A percentile compares a stretch with the other conserved stretches of the same genome.
Evolutionary conservation across 92 coral and sea anemone species (phyloP).

Genomic region (Palythoa caribaeorum): DNA sequence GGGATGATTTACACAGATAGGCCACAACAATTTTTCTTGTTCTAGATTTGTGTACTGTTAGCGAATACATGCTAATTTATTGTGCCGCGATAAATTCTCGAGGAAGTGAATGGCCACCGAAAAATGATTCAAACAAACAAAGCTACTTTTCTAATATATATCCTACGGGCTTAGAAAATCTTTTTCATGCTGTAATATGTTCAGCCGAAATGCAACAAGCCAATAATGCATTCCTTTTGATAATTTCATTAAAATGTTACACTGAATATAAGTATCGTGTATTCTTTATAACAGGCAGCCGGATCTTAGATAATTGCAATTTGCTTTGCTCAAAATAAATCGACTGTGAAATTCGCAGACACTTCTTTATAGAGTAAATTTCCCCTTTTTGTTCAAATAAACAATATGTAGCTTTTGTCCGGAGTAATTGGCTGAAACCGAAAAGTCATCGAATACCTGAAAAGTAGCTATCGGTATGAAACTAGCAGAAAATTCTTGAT

Average conservation of each 20-base stretch:
- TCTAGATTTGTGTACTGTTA: conserved; percentile 22
- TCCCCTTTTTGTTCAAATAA: conserved; percentile 73
- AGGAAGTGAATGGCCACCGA: conserved; percentile 10
- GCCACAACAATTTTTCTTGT: conserved; percentile 42
- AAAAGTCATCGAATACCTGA: conserved; percentile 49
- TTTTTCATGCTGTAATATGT: conserved; percentile 26
- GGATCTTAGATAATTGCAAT: conserved; percentile 82
- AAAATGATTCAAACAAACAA: conserved; percentile 29
- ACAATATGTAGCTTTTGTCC: conserved; percentile 73
- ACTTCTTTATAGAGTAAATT: conserved; percentile 68
- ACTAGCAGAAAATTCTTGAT: conserved; percentile 32
- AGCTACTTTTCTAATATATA: conserved; percentile 14
- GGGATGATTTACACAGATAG: conserved; percentile 17
- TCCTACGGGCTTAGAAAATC: conserved; percentile 18
- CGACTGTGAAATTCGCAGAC: conserved; percentile 71
- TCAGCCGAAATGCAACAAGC: conserved; percentile 23
- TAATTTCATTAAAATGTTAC: conserved; percentile 28
- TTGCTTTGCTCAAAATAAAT: conserved; percentile 80
- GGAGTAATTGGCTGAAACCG: conserved; percentile 64
- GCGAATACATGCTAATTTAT: conserved; percentile 24
- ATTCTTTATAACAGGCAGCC: conserved; percentile 45
- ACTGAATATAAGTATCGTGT: conserved; percentile 14
- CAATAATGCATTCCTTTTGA: conserved; percentile 38
- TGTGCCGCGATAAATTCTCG: conserved; percentile 19
- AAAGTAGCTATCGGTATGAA: conserved; percentile 65